These are phyloP conservation scores for Aspidiotus rigidus DNA, from an alignment of 2,888 invertebrate genomes.

Conservation along the genomic window DNA sequence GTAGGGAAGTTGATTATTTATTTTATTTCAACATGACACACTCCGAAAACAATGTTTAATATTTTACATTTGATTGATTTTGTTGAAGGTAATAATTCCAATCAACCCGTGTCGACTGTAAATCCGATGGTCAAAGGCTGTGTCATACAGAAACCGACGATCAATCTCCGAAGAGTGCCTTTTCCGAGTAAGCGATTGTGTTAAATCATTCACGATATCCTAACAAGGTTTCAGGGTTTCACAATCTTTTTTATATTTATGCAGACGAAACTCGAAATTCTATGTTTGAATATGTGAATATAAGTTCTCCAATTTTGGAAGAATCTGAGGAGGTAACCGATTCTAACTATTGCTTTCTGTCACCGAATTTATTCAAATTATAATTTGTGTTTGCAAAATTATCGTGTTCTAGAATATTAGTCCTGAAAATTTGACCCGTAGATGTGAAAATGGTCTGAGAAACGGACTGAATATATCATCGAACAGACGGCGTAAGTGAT, in stretches of 20 bases:
- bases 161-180: not conserved
- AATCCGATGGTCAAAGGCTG: constrained; percentile 3
- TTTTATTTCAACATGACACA: not conserved
- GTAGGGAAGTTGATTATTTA: not conserved
- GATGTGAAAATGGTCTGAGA: constrained; percentile 22
- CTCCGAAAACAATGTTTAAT: not conserved
- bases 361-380: too few species aligned
- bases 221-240: not conserved
- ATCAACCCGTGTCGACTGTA: constrained; percentile 10
- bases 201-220: not conserved
- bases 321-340: not conserved
- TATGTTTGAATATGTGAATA: not conserved
- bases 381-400: too few species aligned
- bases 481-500: not conserved
- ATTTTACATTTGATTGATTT: not conserved
- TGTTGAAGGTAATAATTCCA: not conserved
- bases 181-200: not conserved
- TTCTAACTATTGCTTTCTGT: too few species aligned
- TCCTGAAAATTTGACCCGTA: not conserved
- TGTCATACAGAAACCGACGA: not conserved
- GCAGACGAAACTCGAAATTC: not conserved
- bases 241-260: not conserved
- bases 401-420: not conserved
- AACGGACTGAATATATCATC: constrained; percentile 11
- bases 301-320: constrained; percentile 11